Evolutionary conservation across 2,113 vertebrate species (phyloP).

Genomic region (Meriones unguiculatus): DNA sequence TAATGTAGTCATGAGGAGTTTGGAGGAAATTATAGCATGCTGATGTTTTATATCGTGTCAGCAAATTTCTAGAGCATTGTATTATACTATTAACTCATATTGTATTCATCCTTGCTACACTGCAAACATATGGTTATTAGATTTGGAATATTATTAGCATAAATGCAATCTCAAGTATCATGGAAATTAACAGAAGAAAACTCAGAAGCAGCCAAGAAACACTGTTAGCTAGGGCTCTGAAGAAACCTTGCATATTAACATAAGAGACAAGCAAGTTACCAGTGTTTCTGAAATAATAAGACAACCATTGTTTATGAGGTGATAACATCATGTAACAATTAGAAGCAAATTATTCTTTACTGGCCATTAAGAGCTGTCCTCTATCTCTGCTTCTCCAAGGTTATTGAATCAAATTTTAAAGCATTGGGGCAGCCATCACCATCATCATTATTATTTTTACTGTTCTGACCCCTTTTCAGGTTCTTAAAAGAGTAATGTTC

Average conservation of each 20-base stretch:
- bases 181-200: slow-evolving; percentile 1
- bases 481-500: slow-evolving; percentile 5
- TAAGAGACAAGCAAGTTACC: neutral
- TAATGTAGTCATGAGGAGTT: neutral
- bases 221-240: neutral
- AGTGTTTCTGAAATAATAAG: neutral
- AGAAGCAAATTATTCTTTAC: neutral
- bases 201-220: neutral
- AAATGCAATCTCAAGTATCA: slow-evolving; percentile 50
- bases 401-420: neutral
- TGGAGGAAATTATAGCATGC: neutral
- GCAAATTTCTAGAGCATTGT: slow-evolving; percentile 37
- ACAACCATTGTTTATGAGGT: neutral
- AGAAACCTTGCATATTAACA: neutral
- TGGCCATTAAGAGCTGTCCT: neutral
- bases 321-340: neutral
- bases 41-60: slow-evolving; percentile 22
- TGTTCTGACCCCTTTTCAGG: neutral
- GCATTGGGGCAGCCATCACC: neutral
- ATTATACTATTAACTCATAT: slow-evolving; percentile 41
- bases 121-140: slow-evolving; percentile 58
- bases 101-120: slow-evolving; percentile 7
- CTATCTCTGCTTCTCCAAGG: neutral
- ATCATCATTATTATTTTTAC: neutral
- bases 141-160: slow-evolving; percentile 74